These are phyloP conservation scores for Tenebrosternarchus preto DNA, from an alignment of 2,113 vertebrate genomes.

Conservation along the genomic window DNA sequence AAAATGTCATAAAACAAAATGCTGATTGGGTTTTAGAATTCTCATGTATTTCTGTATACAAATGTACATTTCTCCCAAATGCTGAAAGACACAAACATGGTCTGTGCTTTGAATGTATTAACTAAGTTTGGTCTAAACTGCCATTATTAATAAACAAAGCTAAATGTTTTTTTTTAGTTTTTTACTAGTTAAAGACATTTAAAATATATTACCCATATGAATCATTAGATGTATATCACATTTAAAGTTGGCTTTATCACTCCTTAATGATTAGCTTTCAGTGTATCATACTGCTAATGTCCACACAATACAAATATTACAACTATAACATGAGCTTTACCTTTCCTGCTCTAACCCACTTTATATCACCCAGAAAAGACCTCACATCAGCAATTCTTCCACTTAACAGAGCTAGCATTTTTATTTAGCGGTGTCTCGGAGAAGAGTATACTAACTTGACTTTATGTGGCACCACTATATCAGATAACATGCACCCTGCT, in stretches of 20 bases:
- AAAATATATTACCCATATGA: too few species aligned
- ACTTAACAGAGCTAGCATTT: neutral
- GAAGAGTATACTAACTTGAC: neutral
- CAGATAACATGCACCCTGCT: neutral
- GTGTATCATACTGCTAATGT: neutral
- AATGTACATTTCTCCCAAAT: too few species aligned
- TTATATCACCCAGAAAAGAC: slow-evolving; percentile 18
- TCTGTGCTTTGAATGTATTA: too few species aligned
- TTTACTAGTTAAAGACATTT: too few species aligned
- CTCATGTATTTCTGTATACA: too few species aligned
- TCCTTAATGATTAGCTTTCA: neutral
- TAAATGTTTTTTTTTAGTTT: too few species aligned
- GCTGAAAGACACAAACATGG: too few species aligned
- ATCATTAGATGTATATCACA: too few species aligned
- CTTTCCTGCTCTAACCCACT: neutral
- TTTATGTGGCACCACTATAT: neutral
- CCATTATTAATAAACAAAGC: too few species aligned
- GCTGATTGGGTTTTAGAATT: too few species aligned
- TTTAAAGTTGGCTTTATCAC: neutral
- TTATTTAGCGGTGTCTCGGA: slow-evolving; percentile 12
- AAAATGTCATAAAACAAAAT: too few species aligned
- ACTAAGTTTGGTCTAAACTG: too few species aligned
- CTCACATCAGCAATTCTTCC: neutral
- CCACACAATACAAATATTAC: neutral
- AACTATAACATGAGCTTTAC: neutral